Evolutionary conservation across 2,797 vertebrate genomes (phyloP), one percentile per base, ranked within the genome.

Genomic region (Tangara arthus): DNA sequence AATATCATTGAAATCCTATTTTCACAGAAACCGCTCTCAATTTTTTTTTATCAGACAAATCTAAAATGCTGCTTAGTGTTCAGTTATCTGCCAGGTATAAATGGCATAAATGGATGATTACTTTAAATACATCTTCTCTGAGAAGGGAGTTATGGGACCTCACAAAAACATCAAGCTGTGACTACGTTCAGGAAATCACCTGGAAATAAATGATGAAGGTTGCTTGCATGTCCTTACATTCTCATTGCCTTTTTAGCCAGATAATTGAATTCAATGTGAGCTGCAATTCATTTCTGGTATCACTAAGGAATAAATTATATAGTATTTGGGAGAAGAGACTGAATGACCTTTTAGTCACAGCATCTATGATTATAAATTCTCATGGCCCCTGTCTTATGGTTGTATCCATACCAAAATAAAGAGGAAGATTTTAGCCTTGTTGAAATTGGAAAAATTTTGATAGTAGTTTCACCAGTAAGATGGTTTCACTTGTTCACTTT

Each of bases 41-140:
- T 39, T 66, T 92, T 97, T 97, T 98, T 97, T 97, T 96, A 96
- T 97, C 96, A 85, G 82, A 61, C 79, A 96, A 96, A 96, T 96
- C 96, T 73, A 91, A 96, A 97, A 95, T 92, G 82, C 92, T 83
- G 95, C 94, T 97, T 89, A 88, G 91, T 88, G 93, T 97, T 97
- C 95, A 93, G 95, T 96, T 96, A 97, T 97, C 97, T 97, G 96
- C 96, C 93, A 95, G 35, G 79, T 96, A 95, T 97, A 98, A 98
- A 97, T 97, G 97, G 92, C 92, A 97, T 97, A 98, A 98, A 97
- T 96, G 96, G 97, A 97, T 97, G 97, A 98, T 98, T 97, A 93
- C 97, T 97, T 96, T 97, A 98, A 98, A 98, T 97, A 97, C 63
- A n/a, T 93, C 94, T 97, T 97, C 97, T 96, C 96, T 97, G 95